Percentiles rank a stretch among this genome's conserved stretches.
These are phyloP conservation scores for Hippocampus barbouri DNA, from an alignment of 2,113 vertebrate species.

Conservation along the genomic window DNA sequence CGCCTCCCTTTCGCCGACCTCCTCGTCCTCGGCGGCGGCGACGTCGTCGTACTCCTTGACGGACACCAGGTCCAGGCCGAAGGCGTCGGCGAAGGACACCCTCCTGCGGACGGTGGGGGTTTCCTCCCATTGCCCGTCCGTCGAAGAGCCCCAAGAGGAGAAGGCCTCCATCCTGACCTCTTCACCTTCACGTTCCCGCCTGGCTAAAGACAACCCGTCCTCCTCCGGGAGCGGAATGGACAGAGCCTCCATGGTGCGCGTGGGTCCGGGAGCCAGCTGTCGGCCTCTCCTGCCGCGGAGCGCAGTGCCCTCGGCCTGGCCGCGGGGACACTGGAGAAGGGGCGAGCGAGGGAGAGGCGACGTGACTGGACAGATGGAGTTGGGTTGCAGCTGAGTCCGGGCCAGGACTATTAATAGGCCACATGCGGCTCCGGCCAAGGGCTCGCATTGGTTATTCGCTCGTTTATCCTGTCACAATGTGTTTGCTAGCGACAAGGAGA, in stretches of 20 bases:
- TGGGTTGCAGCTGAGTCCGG: slow-evolving; percentile 84
- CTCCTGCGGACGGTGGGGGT: slow-evolving; percentile 72
- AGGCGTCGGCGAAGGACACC: slow-evolving; percentile 95
- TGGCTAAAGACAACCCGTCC: slow-evolving; percentile 49
- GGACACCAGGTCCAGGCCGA: slow-evolving; percentile 90
- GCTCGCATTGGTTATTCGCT: slow-evolving; percentile 22
- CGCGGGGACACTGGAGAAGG: slow-evolving; percentile 76
- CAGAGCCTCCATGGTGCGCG: slow-evolving; percentile 73
- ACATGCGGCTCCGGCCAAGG: slow-evolving; percentile 64
- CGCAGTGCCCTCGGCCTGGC: slow-evolving; percentile 66
- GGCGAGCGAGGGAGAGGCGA: slow-evolving; percentile 68
- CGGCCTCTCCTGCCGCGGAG: slow-evolving; percentile 35
- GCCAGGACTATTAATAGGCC: slow-evolving; percentile 88
- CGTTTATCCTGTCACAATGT: slow-evolving; percentile 31
- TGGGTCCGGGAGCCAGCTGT: slow-evolving; percentile 54
- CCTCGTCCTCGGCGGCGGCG: slow-evolving; percentile 40
- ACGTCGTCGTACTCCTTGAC: slow-evolving; percentile 89
- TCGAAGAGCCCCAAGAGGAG: slow-evolving; percentile 66
- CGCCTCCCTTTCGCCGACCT: slow-evolving; percentile 48
- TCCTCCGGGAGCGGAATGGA: slow-evolving; percentile 49
- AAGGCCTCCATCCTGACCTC: slow-evolving; percentile 67
- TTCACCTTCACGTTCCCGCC: slow-evolving; percentile 60
- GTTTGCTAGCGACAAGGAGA: slow-evolving; percentile 31
- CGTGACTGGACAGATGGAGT: slow-evolving; percentile 84
- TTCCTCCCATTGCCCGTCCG: slow-evolving; percentile 77